Conservation (phyloP, 2,113 vertebrate genomes). For the Eptesicus fuscus region DNA sequence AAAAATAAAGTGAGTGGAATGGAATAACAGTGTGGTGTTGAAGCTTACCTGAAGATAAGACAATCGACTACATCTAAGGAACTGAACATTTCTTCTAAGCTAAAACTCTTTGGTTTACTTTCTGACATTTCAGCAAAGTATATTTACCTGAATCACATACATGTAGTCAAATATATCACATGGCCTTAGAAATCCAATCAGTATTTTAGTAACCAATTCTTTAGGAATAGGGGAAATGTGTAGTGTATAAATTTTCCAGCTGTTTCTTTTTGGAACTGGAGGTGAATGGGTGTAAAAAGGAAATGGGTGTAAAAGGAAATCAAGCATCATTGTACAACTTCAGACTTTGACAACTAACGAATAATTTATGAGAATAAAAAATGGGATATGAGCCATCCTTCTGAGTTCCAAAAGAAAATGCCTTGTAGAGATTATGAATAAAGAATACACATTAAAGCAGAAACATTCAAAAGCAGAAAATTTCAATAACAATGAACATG, state of each 20-base stretch:
- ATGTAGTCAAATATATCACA: background rate
- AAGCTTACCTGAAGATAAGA: background rate
- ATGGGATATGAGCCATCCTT: background rate
- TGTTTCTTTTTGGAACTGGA: background rate
- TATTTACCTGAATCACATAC: background rate
- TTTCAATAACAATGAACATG: background rate
- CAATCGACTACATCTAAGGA: background rate
- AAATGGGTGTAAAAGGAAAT: background rate
- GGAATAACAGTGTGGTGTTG: too few species aligned
- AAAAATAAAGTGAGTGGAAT: background rate
- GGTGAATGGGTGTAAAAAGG: background rate
- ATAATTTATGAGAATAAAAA: background rate
- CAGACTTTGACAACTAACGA: background rate
- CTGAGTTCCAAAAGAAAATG: conserved; percentile 33
- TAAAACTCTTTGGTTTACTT: background rate
- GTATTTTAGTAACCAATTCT: background rate
- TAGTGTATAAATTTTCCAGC: background rate
- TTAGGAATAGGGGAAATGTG: background rate
- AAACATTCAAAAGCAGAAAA: background rate
- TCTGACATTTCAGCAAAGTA: background rate
- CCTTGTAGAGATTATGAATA: background rate
- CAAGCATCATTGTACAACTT: background rate
- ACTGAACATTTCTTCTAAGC: background rate
- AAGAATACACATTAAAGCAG: background rate
- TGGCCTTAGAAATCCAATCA: background rate